Conservation (phyloP, 2,888 invertebrate genomes). For the Xestoiulus laeticollis region DNA sequence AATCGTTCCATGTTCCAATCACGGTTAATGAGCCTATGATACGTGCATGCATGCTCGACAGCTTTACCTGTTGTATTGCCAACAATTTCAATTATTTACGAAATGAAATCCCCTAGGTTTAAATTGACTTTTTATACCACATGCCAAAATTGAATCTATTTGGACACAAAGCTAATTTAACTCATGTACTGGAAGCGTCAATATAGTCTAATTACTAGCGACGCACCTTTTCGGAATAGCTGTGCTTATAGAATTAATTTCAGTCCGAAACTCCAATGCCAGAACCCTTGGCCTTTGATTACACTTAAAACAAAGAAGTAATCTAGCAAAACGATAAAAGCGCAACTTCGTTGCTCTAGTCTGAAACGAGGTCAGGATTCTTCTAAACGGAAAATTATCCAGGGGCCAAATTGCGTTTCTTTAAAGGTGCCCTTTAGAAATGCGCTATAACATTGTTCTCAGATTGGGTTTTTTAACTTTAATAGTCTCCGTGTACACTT, state of each 20-base stretch:
- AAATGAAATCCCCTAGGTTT: not conserved
- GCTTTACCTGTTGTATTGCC: too few relatives aligned
- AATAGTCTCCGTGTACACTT: too few relatives aligned
- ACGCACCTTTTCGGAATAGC: not conserved
- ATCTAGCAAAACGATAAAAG: conserved; percentile 23
- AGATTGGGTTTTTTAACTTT: too few relatives aligned
- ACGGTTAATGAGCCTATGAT: too few relatives aligned
- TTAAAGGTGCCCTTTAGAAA: not conserved
- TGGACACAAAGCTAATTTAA: not conserved
- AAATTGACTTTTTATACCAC: not conserved
- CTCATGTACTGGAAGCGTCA: not conserved
- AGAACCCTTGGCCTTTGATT: conserved; percentile 20
- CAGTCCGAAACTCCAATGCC: not conserved
- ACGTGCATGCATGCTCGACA: too few relatives aligned
- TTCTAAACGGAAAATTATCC: not conserved
- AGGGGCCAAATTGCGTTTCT: not conserved
- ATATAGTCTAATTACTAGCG: not conserved
- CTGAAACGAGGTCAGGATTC: not conserved
- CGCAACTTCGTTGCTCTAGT: not conserved
- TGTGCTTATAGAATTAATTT: not conserved
- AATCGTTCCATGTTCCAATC: too few relatives aligned
- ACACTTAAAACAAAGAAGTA: conserved; percentile 15
- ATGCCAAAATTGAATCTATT: not conserved
- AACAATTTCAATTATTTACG: not conserved
- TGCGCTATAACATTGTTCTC: too few relatives aligned